Base-by-base conservation (phyloP, 2,888 invertebrate genomes). In the Polyommatus iphigenia region DNA sequence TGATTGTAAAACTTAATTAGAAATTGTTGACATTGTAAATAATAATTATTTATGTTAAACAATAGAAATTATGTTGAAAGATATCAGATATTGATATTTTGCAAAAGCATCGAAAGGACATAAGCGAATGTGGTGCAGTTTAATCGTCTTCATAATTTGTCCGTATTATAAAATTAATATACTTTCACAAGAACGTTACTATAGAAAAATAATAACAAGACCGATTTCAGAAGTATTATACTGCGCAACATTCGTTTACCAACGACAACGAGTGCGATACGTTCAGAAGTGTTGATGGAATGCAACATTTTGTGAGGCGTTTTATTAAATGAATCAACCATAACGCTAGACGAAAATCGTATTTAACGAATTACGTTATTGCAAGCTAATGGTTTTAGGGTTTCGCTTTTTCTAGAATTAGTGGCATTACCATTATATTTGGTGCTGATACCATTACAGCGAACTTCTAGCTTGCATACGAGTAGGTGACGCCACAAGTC, bases 251-350 rank as follows among this genome's bases (percentile, higher is more conserved):
- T 67, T 67, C 32, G 13, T 57, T 5, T 76, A 5, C 8, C 0
- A 13, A 62, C 20, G 62, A 76, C 54, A 54, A 75, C 54, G 75
- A 78, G 78, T 78, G 78, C 78, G 84, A 90, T 92, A 94, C 93
- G 91, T 93, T 93, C 93, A 94, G 90, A 92, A 92, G 90, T 89
- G 93, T 94, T 94, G 93, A 93, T 90, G 86, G 18, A 82, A 87
- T 88, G 90, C 91, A 94, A 93, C 90, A 87, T 94, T 94, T 94
- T 91, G 85, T 93, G 93, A 93, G 93, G 93, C 92, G 93, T 91
- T 92, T 91, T 88, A 87, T 88, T 85, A 82, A 82, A 83, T 82
- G 83, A 87, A 87, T 88, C 88, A 85, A 85, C 88, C 87, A 83
- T 80, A 82, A 84, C 84, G 87, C 87, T 90, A 84, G 86, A 81